Percentiles rank a stretch among this genome's conserved stretches.
These are phyloP conservation scores for Hylomyscus alleni DNA, from an alignment of 2,797 vertebrate genomes.

Conservation along the genomic window DNA sequence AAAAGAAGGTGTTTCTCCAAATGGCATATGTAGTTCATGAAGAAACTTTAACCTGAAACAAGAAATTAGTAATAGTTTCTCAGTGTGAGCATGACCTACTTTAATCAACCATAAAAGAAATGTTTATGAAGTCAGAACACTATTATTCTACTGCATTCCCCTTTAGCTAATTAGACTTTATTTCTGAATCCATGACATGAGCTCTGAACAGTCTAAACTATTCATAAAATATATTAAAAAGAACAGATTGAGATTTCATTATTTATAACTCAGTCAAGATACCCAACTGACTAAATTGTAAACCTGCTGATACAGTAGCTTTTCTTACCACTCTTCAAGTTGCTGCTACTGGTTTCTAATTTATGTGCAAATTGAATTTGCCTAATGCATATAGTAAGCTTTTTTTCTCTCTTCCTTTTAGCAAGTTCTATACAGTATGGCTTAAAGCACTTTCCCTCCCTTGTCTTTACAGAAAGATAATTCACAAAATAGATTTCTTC, in stretches of 20 bases:
- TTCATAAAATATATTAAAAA: conserved; percentile 78
- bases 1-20: conserved; percentile 56
- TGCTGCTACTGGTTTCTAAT: conserved; percentile 78
- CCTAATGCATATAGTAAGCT: conserved; percentile 68
- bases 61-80: conserved; percentile 66
- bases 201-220: conserved; percentile 80
- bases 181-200: conserved; percentile 77
- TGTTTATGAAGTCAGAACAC: conserved; percentile 75
- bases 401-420: conserved; percentile 44
- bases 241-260: conserved; percentile 74
- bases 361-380: conserved; percentile 82
- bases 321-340: conserved; percentile 63
- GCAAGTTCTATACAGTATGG: not conserved
- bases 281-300: conserved; percentile 71
- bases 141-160: conserved; percentile 71
- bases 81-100: conserved; percentile 67
- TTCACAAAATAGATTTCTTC: not conserved
- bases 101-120: conserved; percentile 73
- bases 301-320: conserved; percentile 80
- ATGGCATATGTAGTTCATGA: not conserved
- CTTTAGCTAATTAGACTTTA: conserved; percentile 80
- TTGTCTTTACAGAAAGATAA: conserved; percentile 21
- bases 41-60: conserved; percentile 52
- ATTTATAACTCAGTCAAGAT: conserved; percentile 75
- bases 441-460: conserved; percentile 54